Percentiles rank a stretch among this genome's conserved stretches.
These are phyloP conservation scores for Sphaeramia orbicularis DNA, from an alignment of 2,797 vertebrate genomes.

Conservation along the genomic window DNA sequence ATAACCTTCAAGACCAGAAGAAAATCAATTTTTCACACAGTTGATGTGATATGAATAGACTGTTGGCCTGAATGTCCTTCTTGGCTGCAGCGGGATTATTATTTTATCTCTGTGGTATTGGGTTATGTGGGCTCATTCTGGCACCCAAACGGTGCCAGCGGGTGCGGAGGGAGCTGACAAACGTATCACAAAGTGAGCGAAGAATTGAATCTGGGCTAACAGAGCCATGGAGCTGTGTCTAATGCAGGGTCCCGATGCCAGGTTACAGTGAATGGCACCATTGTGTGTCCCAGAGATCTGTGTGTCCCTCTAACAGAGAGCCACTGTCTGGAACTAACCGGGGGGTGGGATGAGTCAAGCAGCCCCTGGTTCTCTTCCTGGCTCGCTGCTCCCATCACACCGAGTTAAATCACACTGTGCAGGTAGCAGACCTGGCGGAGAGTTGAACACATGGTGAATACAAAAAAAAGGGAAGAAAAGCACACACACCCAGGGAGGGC, in stretches of 20 bases:
- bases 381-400: conserved; percentile 73
- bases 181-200: conserved; percentile 30
- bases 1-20: neutral
- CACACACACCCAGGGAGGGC: neutral
- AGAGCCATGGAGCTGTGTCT: conserved; percentile 73
- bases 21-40: conserved; percentile 9
- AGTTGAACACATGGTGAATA: conserved; percentile 15
- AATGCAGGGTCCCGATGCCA: conserved; percentile 70
- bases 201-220: conserved; percentile 57
- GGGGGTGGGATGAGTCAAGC: conserved; percentile 69
- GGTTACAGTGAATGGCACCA: conserved; percentile 72
- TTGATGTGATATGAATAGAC: conserved; percentile 36
- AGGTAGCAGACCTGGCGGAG: conserved; percentile 65
- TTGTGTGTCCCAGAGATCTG: conserved; percentile 71
- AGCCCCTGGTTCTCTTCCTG: conserved; percentile 47
- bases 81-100: conserved; percentile 38
- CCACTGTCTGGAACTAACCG: conserved; percentile 72
- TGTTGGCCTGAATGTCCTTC: conserved; percentile 22
- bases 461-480: conserved; percentile 10
- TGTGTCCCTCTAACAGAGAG: conserved; percentile 72
- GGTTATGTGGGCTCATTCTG: conserved; percentile 44
- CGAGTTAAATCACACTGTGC: conserved; percentile 67
- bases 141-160: conserved; percentile 44
- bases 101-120: conserved; percentile 46
- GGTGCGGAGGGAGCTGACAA: conserved; percentile 38